Conservation (phyloP, 2,113 vertebrate genomes). For the Syngnathoides biaculeatus region DNA sequence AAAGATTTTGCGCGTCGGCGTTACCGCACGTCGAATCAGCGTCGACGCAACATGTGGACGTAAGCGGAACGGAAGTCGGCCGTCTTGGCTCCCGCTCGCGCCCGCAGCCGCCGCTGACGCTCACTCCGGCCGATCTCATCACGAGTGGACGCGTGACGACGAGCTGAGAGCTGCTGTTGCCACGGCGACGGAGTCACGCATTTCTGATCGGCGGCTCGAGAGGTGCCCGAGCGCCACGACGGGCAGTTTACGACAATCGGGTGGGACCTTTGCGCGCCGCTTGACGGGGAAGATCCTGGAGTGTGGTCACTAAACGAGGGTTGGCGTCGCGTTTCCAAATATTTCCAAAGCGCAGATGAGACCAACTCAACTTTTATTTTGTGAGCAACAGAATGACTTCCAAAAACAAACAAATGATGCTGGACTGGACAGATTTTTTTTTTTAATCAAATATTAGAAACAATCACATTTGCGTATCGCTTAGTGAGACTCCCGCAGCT, state of each 20-base stretch:
- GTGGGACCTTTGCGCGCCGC: slow-evolving; percentile 13
- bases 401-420: too few relatives aligned
- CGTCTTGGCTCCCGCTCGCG: background rate
- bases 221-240: slow-evolving; percentile 21
- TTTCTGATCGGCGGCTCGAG: slow-evolving; percentile 46
- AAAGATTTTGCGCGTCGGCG: slow-evolving; percentile 16
- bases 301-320: too few relatives aligned
- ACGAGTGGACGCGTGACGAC: slow-evolving; percentile 49
- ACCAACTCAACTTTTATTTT: too few relatives aligned
- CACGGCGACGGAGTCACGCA: slow-evolving; percentile 69
- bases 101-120: background rate
- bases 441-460: too few relatives aligned
- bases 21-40: background rate
- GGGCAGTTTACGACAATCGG: slow-evolving; percentile 23
- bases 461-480: too few relatives aligned
- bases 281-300: background rate
- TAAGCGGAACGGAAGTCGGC: background rate
- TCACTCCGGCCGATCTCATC: background rate
- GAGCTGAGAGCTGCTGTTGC: slow-evolving; percentile 72
- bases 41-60: background rate
- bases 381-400: too few relatives aligned
- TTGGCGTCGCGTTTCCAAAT: too few relatives aligned
- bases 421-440: too few relatives aligned
- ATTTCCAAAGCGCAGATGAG: too few relatives aligned
- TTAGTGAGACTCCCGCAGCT: too few relatives aligned